phyloP scores from a whole-genome alignment of 2,797 vertebrate species.

The Avahi laniger region DNA sequence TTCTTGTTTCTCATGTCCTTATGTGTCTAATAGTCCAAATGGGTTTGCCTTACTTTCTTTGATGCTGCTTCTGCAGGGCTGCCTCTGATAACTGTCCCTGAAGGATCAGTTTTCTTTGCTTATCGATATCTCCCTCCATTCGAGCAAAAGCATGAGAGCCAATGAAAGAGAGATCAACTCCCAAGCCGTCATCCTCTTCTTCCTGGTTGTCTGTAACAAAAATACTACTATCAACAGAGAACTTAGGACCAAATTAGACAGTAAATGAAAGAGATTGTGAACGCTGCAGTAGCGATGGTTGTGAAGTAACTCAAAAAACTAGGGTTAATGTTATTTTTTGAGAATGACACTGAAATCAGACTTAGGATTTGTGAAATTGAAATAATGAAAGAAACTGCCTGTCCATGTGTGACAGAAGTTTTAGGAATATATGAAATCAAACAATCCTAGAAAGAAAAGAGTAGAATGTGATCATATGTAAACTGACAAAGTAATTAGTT shows the following conservation, averaged over 20 bases:
- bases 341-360: background rate
- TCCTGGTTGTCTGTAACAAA: conserved; percentile 85
- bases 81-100: conserved; percentile 96
- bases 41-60: conserved; percentile 92
- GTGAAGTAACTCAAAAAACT: background rate
- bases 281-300: background rate
- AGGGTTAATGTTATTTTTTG: background rate
- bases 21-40: background rate
- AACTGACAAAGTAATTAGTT: background rate
- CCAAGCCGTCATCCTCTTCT: conserved; percentile 90
- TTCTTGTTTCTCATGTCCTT: background rate
- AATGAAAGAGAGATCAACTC: conserved; percentile 93
- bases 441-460: background rate
- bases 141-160: conserved; percentile 96
- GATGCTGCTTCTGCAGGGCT: conserved; percentile 95
- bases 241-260: background rate
- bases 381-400: background rate
- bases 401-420: background rate
- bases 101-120: conserved; percentile 94
- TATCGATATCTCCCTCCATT: conserved; percentile 98
- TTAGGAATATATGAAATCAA: background rate
- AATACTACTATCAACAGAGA: conserved; percentile 19
- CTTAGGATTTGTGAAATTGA: background rate
- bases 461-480: background rate
- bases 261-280: background rate